These are phyloP conservation scores for Chanos chanos DNA, from an alignment of 2,797 vertebrate genomes.

Conservation along the genomic window DNA sequence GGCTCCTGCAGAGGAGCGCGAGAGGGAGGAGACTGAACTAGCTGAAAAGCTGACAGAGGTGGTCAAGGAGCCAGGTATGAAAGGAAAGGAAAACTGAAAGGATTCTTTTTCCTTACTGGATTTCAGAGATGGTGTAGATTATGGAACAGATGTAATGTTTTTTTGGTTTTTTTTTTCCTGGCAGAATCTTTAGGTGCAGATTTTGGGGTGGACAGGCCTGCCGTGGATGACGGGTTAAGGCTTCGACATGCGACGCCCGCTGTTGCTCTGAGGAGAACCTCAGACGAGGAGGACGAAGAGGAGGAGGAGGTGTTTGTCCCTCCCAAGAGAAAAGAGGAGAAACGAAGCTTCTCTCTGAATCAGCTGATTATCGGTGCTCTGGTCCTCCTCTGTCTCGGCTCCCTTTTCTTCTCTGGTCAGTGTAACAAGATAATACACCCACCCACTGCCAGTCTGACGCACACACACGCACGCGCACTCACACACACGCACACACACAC, in stretches of 20 bases:
- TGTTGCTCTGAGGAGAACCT: conserved; percentile 56
- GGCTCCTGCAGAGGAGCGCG: conserved; percentile 30
- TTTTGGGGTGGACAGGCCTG: background rate
- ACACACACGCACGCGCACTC: too few relatives aligned
- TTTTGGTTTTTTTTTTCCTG: background rate
- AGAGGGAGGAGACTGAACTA: conserved; percentile 41
- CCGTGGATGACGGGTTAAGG: conserved; percentile 57
- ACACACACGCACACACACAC: too few relatives aligned
- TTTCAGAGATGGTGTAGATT: too few relatives aligned
- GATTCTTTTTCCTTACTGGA: too few relatives aligned
- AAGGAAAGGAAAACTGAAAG: background rate
- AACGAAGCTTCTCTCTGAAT: conserved; percentile 64
- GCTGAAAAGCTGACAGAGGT: conserved; percentile 35
- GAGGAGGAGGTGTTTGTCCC: conserved; percentile 66
- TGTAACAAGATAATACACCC: background rate
- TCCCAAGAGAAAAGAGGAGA: conserved; percentile 60
- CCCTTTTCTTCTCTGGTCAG: conserved; percentile 74
- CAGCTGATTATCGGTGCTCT: conserved; percentile 67
- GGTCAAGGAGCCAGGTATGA: conserved; percentile 56
- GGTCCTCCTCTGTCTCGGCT: conserved; percentile 72
- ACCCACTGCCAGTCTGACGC: too few relatives aligned
- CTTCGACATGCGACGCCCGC: conserved; percentile 54
- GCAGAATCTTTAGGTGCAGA: conserved; percentile 27
- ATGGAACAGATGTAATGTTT: too few relatives aligned
- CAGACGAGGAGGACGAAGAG: conserved; percentile 71